Base-by-base conservation (phyloP, 2,797 vertebrate species). In the Leptodactylus fallax region DNA sequence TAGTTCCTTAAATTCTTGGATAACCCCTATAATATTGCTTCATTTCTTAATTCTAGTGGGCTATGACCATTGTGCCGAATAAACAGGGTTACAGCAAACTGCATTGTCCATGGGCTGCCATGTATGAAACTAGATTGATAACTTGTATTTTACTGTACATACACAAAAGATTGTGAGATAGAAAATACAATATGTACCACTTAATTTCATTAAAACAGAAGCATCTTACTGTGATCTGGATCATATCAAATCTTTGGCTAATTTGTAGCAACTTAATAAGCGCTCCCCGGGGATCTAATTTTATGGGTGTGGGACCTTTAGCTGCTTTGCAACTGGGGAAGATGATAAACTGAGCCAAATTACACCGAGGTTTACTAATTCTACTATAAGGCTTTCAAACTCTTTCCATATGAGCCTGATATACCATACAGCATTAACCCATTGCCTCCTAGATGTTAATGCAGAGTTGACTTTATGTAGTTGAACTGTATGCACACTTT, bases 361-460 rank as follows among this genome's bases (percentile, higher is more conserved):
- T 7, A 14, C 45, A n/a, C 10, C 14, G 45, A 49, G 79, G 36
- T 81, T 63, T 81, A 7, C 60, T 49, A 80, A 80, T 61, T 80
- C 63, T 45, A 80, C 58, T 47, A 21, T 63, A 63, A 23, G 58
- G 49, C 36, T 49, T n/a, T 23, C 49, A 74, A 74, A 74, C 45
- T n/a, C 17, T 81, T 63, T 47, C 58, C 36, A 65, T 63, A 47
- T 27, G 45, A 49, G 27, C 79, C 79, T 81, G 58, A 45, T 58
- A 61, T 60, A n/a, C 19, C 45, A 51, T 49, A 17, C 27, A 21
- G 6, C 60, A 51, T 77, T 77, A 77, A 77, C 72, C 12, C 45
- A 7, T 53, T 23, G 49, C 72, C 6, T 53, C 21, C 5, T 11
- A 58, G 14, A 27, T 5, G 17, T 79, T 14, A n/a, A 27, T 79